Evolutionary conservation across 1,140 invertebrate species (phyloP), one percentile per base, ranked within the genome.

Genomic region (Lineus longissimus): DNA sequence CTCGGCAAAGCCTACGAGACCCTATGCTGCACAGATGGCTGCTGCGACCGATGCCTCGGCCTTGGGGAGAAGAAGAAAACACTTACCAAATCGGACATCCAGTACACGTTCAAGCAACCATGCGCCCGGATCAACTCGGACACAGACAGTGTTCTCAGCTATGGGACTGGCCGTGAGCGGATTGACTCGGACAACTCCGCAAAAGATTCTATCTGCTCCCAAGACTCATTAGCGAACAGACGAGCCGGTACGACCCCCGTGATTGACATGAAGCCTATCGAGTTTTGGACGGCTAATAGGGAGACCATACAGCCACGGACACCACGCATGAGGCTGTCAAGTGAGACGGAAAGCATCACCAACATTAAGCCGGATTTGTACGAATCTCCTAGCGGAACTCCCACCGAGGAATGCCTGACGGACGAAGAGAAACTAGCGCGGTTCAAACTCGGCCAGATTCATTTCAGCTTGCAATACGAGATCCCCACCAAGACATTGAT

Each of bases 201-300:
- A 13, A 76, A 75, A 0, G 76, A 78, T 64, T 77, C 76, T 0
- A 72, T 76, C 13, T 7, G 33, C 33, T 78, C 76, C 6, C 64
- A 64, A 7, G 69, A 70, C 33, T 66, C 70, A 54, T 40, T 67
- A 41, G 64, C 62, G 65, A 55, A 74, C 66, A 60, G 65, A 41
- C 71, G 67, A 29, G 61, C 61, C 9, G 71, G 67, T 1, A 68
- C 71, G 0, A 81, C 80, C n/a, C 81, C 81, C 0, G 67, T 82
- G 19, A 81, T 82, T 59, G 81, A 82, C 64, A 79, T 82, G 75
- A 80, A 78, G 55, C 80, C 81, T n/a, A 82, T 82, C 31, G 80
- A 82, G 64, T 82, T 82, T 70, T 82, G 80, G 80, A 73, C 81
- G 9, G 79, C 79, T n/a, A 79, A 75, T 64, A 70, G 71, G 59